Base-by-base conservation (phyloP, 1,140 invertebrate species). In the Bicyclus anynana region DNA sequence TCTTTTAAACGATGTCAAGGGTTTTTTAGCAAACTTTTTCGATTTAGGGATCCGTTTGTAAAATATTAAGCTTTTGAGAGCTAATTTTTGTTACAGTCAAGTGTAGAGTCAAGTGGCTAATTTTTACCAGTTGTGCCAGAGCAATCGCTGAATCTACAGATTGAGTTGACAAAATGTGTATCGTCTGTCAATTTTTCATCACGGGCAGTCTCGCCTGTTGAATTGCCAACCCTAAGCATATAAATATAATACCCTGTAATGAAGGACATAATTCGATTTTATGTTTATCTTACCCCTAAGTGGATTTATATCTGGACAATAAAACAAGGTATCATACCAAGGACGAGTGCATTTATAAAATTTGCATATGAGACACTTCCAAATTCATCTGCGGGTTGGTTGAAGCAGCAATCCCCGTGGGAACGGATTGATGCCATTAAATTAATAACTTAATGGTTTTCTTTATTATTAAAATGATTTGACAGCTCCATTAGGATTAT, bases 261-360 rank as follows among this genome's bases (percentile, higher is more conserved):
- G 78, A 81, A 75, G 54, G 53, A 75, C 65, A 80, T 84, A 84
- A 84, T 84, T 84, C 59, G 73, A 84, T 79, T 80, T 74, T 70
- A 65, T 53, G 62, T 69, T 75, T 79, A 77, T 79, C 76, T 65
- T 60, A 42, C 38, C 47, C 60, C 53, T 82, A 76, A 82, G 79
- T 82, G 79, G 67, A 74, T 72, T 80, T 72, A 69, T 72, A 78
- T 80, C 74, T 57, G 52, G 42, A 65, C 64, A 76, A 67, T 79
- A 76, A 81, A 77, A 72, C 69, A 74, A 69, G 59, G 63, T 48
- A 20, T 65, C 65, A 63, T 70, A 69, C 74, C 69, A 58, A 53
- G 46, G 59, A 62, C 52, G 53, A 67, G 72, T 71, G 53, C 68
- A 65, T 71, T 71, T 65, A 62, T 67, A 67, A 57, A 67, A 67